A percentile compares a stretch with the other conserved stretches of the same genome.
These are phyloP conservation scores for Gonocerus acuteangulatus DNA, from an alignment of 2,888 invertebrate species.

Conservation along the genomic window DNA sequence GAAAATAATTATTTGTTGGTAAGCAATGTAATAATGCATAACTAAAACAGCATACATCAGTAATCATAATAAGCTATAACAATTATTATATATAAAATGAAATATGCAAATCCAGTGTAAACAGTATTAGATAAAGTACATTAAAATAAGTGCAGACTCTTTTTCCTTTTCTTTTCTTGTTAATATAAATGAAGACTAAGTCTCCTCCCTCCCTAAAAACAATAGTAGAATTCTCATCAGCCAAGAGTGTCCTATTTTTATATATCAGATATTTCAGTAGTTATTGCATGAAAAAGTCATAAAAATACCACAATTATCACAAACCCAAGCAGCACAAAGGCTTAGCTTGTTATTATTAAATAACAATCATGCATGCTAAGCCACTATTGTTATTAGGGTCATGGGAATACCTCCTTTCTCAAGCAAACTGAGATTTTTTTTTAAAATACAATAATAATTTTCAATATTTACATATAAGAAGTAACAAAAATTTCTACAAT, in stretches of 20 bases:
- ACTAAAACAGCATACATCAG: background rate
- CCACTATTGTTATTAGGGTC: background rate
- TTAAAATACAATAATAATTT: conserved; percentile 27
- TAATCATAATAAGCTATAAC: background rate
- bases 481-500: conserved; percentile 27
- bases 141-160: background rate
- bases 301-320: background rate
- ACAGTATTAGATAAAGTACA: background rate
- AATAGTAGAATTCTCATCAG: no score
- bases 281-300: no score
- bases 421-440: conserved; percentile 2
- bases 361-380: background rate
- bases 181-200: no score
- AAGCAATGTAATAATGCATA: conserved; percentile 14
- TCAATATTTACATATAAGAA: conserved; percentile 25
- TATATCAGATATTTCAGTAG: no score
- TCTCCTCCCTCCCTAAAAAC: no score
- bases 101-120: background rate
- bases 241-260: no score
- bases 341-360: background rate
- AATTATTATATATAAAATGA: background rate
- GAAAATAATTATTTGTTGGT: background rate
- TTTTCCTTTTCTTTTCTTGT: background rate
- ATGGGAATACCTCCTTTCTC: background rate
- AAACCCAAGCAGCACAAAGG: background rate